A percentile compares a stretch with the other conserved stretches of the same genome.
phyloP scores from a whole-genome alignment of 2,797 vertebrate species.

The Propithecus deckenii region DNA sequence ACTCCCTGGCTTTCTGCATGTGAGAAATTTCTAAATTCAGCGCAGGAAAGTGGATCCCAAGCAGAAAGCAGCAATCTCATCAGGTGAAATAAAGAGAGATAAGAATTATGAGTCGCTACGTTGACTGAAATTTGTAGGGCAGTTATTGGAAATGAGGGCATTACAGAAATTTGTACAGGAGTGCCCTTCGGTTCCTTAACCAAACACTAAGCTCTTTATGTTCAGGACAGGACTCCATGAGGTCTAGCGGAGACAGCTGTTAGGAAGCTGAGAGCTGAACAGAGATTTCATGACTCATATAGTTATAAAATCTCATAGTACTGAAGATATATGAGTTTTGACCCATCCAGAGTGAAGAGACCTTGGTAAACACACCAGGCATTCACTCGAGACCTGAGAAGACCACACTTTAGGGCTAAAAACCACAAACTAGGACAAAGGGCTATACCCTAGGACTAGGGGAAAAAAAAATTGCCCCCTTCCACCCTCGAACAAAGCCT shows the following conservation, averaged over 20 bases:
- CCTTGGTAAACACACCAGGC: background rate
- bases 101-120: background rate
- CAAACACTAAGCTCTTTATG: background rate
- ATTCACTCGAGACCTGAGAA: background rate
- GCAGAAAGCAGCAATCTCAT: slow-evolving; percentile 16
- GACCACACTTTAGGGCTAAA: background rate
- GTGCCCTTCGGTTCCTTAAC: background rate
- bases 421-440: background rate
- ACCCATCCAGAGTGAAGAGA: background rate
- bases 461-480: background rate
- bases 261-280: background rate
- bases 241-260: background rate
- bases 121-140: background rate
- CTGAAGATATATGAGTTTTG: background rate
- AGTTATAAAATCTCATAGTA: background rate
- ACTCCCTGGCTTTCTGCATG: slow-evolving; percentile 10
- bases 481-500: background rate
- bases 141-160: background rate
- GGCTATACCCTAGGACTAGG: background rate
- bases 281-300: slow-evolving; percentile 13
- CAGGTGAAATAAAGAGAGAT: background rate
- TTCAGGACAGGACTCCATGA: background rate
- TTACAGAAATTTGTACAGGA: background rate
- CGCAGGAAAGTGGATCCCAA: background rate
- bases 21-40: background rate